Evolutionary conservation across 2,113 vertebrate genomes (phyloP).

Genomic region (Paradisaea rubra): DNA sequence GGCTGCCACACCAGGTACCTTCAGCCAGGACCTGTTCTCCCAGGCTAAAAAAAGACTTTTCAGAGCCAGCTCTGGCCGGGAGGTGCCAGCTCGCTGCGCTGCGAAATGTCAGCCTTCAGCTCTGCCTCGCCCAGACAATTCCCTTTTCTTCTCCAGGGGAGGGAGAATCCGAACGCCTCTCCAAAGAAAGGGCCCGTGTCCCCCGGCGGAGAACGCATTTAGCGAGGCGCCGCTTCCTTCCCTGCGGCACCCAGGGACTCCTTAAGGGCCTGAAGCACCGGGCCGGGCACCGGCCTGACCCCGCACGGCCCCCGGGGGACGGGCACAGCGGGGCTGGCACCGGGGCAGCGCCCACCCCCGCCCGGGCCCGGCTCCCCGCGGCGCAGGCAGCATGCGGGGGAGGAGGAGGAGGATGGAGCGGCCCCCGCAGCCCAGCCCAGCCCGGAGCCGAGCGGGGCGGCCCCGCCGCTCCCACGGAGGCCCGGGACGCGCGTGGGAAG

Average conservation of each 20-base stretch:
- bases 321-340: neutral
- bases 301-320: neutral
- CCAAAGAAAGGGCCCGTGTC: too few species aligned
- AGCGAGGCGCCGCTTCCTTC: neutral
- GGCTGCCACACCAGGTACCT: neutral
- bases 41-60: neutral
- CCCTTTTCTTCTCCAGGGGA: neutral
- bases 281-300: neutral
- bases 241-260: neutral
- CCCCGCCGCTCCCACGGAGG: neutral
- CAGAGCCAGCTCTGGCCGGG: neutral
- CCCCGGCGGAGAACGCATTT: rapidly evolving
- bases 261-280: neutral
- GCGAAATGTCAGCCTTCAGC: neutral
- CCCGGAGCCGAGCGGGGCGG: neutral
- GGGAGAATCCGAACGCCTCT: neutral
- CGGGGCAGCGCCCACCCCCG: neutral
- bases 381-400: neutral
- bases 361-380: neutral
- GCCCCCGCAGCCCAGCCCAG: neutral
- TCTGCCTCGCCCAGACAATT: neutral
- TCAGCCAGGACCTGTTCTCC: neutral
- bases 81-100: neutral
- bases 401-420: neutral
- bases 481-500: neutral